Evolutionary conservation across 2,113 vertebrate genomes (phyloP).

Genomic region (Andinoacara biseriatus): DNA sequence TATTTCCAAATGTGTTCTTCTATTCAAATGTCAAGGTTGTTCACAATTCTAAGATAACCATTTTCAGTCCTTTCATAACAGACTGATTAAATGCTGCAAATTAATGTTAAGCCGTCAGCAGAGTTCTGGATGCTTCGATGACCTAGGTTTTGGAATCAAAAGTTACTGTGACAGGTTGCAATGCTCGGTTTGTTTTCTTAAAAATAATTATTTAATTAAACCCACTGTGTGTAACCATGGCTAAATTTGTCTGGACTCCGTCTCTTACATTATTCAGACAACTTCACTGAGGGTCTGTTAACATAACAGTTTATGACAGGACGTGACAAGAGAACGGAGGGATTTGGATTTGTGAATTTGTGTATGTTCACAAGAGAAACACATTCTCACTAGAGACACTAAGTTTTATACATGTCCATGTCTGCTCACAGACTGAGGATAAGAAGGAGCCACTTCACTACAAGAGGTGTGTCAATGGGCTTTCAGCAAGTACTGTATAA

Average conservation of each 20-base stretch:
- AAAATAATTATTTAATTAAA: neutral
- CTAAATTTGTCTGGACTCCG: constrained; percentile 11
- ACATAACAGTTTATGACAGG: constrained; percentile 24
- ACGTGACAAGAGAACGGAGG: neutral
- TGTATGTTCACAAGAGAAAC: neutral
- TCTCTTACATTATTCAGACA: constrained; percentile 42
- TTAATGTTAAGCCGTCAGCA: neutral
- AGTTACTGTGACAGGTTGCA: neutral
- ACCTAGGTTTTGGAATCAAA: neutral
- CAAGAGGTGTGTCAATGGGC: neutral
- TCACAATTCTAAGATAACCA: neutral
- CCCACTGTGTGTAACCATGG: neutral
- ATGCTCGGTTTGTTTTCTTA: neutral
- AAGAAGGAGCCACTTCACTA: neutral
- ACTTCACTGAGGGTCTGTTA: constrained; percentile 13
- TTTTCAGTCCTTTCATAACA: neutral
- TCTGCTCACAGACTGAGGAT: constrained; percentile 21
- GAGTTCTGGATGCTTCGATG: neutral
- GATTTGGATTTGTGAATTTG: constrained; percentile 22
- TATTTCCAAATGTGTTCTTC: neutral
- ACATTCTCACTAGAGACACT: constrained; percentile 16
- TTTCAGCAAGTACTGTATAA: neutral
- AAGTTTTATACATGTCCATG: constrained; percentile 23
- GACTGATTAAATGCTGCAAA: neutral
- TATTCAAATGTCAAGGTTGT: neutral